These are phyloP conservation scores for Tribolium madens DNA, from an alignment of 1,140 invertebrate species.

Conservation along the genomic window DNA sequence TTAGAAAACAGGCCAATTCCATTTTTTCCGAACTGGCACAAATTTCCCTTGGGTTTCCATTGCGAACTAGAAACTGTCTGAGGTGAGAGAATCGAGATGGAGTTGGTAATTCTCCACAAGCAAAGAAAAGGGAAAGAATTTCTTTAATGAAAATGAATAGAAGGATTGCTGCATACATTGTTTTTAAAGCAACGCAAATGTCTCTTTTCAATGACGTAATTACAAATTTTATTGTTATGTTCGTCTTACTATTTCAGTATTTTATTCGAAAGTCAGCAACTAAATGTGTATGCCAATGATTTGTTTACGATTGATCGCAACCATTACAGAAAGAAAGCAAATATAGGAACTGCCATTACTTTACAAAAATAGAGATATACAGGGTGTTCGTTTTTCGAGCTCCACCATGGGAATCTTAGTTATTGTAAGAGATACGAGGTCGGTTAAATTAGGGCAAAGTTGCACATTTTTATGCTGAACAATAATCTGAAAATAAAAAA, in stretches of 20 bases:
- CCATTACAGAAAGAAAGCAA: too few relatives aligned
- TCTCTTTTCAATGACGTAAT: neutral
- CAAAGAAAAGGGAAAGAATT: slow-evolving; percentile 52
- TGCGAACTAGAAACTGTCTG: slow-evolving; percentile 35
- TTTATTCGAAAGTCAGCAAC: too few relatives aligned
- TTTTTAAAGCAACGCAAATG: slow-evolving; percentile 49
- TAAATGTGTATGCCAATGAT: too few relatives aligned
- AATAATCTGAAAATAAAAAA: too few relatives aligned
- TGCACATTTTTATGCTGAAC: too few relatives aligned
- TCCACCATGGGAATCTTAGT: too few relatives aligned
- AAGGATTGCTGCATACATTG: slow-evolving; percentile 50
- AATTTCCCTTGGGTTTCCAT: slow-evolving; percentile 55
- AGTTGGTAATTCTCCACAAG: slow-evolving; percentile 48
- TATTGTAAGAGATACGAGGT: too few relatives aligned
- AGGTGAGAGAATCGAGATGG: slow-evolving; percentile 47
- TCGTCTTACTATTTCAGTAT: neutral
- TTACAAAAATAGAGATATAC: too few relatives aligned
- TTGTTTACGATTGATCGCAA: too few relatives aligned
- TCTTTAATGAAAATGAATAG: slow-evolving; percentile 54
- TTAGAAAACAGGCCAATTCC: slow-evolving; percentile 51
- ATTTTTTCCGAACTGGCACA: slow-evolving; percentile 49
- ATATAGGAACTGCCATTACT: too few relatives aligned
- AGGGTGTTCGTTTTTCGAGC: too few relatives aligned
- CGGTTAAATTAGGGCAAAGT: too few relatives aligned
- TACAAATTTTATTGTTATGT: neutral